Evolutionary conservation across 2,888 invertebrate species (phyloP), one percentile per base, ranked within the genome.

Genomic region (Phyllotreta cruciferae): DNA sequence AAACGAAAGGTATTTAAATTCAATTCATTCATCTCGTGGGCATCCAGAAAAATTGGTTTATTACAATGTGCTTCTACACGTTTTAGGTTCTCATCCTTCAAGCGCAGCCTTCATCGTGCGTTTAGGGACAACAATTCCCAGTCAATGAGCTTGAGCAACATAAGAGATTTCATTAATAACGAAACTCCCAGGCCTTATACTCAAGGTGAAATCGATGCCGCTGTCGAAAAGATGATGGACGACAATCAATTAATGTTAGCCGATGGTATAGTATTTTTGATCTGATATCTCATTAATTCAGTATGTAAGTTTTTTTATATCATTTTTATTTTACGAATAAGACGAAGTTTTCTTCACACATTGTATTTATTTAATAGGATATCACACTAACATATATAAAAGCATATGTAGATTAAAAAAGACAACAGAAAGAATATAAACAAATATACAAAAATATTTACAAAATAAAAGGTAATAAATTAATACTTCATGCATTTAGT

Each of bases 191-290:
- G 84, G 62, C 81, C 84, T 0, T 94, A 91, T 78, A 83, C 84
- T 0, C 77, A 83, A 1, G 85, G 81, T 0, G 97, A 98, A 83
- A 84, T 96, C 5, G 81, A 84, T 45, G 89, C 91, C 0, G 96
- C 96, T 1, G 83, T 98, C 8, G 83, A 87, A 8, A 85, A 85
- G 65, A 95, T 98, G 96, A 90, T 91, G 3, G 90, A 90, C 39
- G 94, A 92, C 69, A 97, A 96, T 83, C 93, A 94, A 79, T 87
- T 97, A 64, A 96, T 98, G 96, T 83, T 93, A 73, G 88, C 93
- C 0, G 94, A 94, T 76, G 90, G 88, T 68, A 90, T 92, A 68
- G 87, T 95, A 36, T 92, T 93, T 82, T 84, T 93, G 54, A 93
- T 95, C 78, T 94, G 88, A 85, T 38, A 10, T n/a, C 24, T 37